Evolutionary conservation across 2,113 vertebrate genomes (phyloP).

Genomic region (Tragulus kanchil): DNA sequence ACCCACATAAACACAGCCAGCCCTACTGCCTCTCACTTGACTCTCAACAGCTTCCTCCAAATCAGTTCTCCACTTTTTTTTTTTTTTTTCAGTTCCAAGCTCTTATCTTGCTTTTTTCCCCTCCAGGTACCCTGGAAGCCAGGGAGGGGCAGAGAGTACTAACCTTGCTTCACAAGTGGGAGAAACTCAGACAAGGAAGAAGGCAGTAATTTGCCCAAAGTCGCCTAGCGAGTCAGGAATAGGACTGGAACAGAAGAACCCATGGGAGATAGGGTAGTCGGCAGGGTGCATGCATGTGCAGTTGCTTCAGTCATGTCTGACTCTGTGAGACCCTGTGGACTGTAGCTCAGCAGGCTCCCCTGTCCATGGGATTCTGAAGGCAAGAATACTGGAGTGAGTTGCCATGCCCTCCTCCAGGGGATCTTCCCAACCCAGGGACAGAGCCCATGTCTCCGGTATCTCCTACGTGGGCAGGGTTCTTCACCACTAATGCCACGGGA

Average conservation of each 20-base stretch:
- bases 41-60: slow-evolving; percentile 59
- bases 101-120: slow-evolving; percentile 75
- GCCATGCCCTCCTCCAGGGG: no score
- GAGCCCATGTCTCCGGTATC: no score
- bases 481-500: no score
- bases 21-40: slow-evolving; percentile 69
- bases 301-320: no score
- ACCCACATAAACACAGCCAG: slow-evolving; percentile 66
- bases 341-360: no score
- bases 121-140: slow-evolving; percentile 56
- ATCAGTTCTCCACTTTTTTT: slow-evolving; percentile 36
- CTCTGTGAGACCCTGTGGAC: no score
- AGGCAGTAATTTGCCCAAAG: slow-evolving; percentile 32
- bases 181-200: slow-evolving; percentile 70
- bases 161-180: slow-evolving; percentile 28
- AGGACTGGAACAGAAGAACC: neutral
- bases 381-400: no score
- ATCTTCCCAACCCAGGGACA: no score
- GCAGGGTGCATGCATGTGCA: neutral
- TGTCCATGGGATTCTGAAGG: no score
- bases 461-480: no score
- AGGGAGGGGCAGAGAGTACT: slow-evolving; percentile 75
- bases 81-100: no score
- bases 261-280: neutral
- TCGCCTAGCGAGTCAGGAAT: slow-evolving; percentile 42